phyloP scores from a whole-genome alignment of 2,888 invertebrate species.

The Ectemnius continuus region DNA sequence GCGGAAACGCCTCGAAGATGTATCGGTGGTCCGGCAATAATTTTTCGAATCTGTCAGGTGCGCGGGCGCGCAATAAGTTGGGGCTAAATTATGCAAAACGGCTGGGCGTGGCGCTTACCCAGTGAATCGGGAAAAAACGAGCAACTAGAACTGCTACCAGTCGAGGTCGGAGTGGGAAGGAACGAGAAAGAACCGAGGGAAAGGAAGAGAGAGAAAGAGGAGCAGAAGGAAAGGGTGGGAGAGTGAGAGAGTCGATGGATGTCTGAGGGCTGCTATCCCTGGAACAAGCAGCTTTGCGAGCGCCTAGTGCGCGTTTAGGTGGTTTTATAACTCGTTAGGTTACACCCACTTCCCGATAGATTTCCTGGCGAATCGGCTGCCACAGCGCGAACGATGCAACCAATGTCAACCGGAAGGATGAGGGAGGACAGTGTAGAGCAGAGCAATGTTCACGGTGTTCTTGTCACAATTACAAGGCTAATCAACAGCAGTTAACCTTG shows the following conservation, averaged over 20 bases:
- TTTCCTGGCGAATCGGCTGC: constrained; percentile 39
- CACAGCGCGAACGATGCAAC: constrained; percentile 3
- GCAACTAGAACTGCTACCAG: too few relatives aligned
- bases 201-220: constrained; percentile 6
- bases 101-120: constrained; percentile 45
- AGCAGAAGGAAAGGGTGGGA: too few relatives aligned
- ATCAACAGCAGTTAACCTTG: too few relatives aligned
- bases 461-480: too few relatives aligned
- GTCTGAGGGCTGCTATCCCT: constrained; percentile 2
- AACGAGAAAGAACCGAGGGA: constrained; percentile 21
- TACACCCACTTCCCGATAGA: constrained; percentile 53
- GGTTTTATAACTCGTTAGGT: constrained; percentile 45
- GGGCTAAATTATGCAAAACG: constrained; percentile 45
- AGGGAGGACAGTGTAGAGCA: too few relatives aligned
- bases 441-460: too few relatives aligned
- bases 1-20: constrained; percentile 3
- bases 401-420: too few relatives aligned
- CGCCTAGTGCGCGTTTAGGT: constrained; percentile 31
- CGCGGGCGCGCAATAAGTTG: constrained; percentile 36
- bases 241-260: too few relatives aligned
- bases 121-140: constrained; percentile 22
- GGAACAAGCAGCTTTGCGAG: constrained; percentile 32
- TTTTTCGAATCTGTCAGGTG: constrained; percentile 40
- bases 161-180: constrained; percentile 14
- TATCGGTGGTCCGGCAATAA: constrained; percentile 24